These are phyloP conservation scores for Stegophylla sp. DNA, from an alignment of 2,888 invertebrate species.

Conservation along the genomic window DNA sequence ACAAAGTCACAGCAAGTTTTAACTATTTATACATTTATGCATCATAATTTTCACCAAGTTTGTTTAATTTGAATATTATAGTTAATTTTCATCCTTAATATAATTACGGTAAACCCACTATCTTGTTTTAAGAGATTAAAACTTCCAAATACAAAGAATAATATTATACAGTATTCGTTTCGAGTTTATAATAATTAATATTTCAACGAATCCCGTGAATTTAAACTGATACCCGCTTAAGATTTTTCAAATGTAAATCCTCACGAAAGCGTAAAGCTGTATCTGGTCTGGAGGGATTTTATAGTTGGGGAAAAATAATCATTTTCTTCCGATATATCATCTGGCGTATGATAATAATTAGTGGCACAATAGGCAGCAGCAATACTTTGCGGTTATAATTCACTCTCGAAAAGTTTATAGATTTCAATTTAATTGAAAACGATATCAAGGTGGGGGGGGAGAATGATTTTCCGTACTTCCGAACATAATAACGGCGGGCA, in stretches of 20 bases:
- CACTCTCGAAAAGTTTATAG: neutral
- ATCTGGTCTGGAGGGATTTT: neutral
- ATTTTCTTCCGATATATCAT: neutral
- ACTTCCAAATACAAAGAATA: constrained; percentile 17
- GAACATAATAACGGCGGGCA: neutral
- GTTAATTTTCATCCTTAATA: constrained; percentile 40
- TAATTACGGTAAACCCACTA: constrained; percentile 32
- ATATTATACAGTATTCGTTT: constrained; percentile 5
- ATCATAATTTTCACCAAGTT: constrained; percentile 20
- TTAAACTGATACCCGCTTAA: constrained; percentile 1
- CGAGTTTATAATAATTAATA: constrained; percentile 29
- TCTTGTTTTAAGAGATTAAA: constrained; percentile 30
- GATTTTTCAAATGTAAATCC: neutral
- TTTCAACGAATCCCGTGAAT: neutral
- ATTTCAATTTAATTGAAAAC: neutral
- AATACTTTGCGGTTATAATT: neutral
- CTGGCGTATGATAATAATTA: neutral
- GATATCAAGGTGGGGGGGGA: no score
- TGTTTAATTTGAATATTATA: constrained; percentile 29
- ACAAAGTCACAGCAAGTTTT: neutral
- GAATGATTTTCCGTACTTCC: neutral
- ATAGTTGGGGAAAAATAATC: neutral
- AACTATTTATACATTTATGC: constrained; percentile 5
- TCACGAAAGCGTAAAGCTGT: neutral
- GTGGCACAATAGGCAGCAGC: no score